Conservation (phyloP, 1,140 invertebrate species). For the Campoletis sonorensis region DNA sequence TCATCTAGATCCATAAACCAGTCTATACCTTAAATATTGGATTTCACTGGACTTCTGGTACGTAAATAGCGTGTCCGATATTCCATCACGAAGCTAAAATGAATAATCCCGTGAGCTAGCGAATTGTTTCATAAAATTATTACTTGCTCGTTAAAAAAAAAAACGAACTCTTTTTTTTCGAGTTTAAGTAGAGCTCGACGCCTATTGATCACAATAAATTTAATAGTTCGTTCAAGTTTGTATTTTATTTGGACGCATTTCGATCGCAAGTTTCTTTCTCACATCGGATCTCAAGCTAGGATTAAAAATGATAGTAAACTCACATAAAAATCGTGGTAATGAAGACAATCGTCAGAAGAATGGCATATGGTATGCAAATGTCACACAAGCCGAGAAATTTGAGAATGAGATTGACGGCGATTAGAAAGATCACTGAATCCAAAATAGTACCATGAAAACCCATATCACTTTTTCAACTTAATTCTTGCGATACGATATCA, state of each 20-base stretch:
- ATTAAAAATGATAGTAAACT: slow-evolving; percentile 54
- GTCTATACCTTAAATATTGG: slow-evolving; percentile 33
- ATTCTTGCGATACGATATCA: slow-evolving; percentile 26
- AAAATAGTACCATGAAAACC: slow-evolving; percentile 60
- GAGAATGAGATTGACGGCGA: slow-evolving; percentile 59
- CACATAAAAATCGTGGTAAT: slow-evolving; percentile 61
- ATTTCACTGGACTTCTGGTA: slow-evolving; percentile 16
- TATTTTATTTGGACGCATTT: background rate
- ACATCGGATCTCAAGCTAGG: background rate
- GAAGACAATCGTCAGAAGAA: slow-evolving; percentile 66
- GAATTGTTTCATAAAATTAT: background rate
- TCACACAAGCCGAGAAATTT: slow-evolving; percentile 63
- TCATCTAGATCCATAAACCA: slow-evolving; percentile 4
- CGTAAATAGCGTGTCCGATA: slow-evolving; percentile 13
- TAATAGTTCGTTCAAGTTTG: background rate
- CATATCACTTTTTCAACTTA: slow-evolving; percentile 56
- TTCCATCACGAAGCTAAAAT: background rate
- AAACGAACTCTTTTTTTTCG: background rate
- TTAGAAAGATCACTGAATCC: slow-evolving; percentile 62
- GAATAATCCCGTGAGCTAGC: background rate
- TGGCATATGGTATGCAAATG: slow-evolving; percentile 66
- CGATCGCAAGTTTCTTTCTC: slow-evolving; percentile 31
- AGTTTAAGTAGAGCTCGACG: background rate
- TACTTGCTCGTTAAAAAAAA: background rate
- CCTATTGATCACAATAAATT: background rate